phyloP scores from a whole-genome alignment of 2,113 vertebrate species.

The Actenoides hombroni region DNA sequence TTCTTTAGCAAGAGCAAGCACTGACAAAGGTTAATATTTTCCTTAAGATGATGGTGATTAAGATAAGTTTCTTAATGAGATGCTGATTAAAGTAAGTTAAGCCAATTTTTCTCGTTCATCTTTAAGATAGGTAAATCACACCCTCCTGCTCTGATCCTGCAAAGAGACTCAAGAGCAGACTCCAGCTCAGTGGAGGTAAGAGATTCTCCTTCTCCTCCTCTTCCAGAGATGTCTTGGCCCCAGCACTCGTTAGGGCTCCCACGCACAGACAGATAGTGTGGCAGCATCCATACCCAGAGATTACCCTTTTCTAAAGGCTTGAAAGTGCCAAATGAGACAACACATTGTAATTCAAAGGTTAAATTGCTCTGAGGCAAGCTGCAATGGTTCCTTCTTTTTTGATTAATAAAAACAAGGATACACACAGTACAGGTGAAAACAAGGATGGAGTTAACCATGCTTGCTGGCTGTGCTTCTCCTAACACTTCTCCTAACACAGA shows the following conservation, averaged over 20 bases:
- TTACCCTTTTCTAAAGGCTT: neutral
- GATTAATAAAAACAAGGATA: neutral
- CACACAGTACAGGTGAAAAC: neutral
- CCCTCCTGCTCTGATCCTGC: neutral
- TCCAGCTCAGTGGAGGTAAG: neutral
- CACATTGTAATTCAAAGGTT: neutral
- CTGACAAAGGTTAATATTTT: conserved; percentile 3
- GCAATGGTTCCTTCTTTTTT: neutral
- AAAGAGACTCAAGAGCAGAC: neutral
- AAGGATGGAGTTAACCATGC: neutral
- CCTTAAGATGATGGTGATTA: neutral
- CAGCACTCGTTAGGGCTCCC: neutral
- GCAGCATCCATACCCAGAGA: neutral
- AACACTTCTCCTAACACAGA: neutral
- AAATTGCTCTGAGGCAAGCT: neutral
- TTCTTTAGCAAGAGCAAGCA: neutral
- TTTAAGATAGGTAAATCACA: conserved; percentile 26
- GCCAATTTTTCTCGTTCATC: conserved; percentile 15
- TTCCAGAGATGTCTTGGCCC: neutral
- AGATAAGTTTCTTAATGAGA: neutral
- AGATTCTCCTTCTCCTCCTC: neutral
- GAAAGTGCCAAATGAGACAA: neutral
- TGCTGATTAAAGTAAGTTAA: neutral
- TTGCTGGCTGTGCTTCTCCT: neutral
- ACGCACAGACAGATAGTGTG: neutral